Evolutionary conservation across 2,113 vertebrate species (phyloP).

Genomic region (Copsychus sechellarum): DNA sequence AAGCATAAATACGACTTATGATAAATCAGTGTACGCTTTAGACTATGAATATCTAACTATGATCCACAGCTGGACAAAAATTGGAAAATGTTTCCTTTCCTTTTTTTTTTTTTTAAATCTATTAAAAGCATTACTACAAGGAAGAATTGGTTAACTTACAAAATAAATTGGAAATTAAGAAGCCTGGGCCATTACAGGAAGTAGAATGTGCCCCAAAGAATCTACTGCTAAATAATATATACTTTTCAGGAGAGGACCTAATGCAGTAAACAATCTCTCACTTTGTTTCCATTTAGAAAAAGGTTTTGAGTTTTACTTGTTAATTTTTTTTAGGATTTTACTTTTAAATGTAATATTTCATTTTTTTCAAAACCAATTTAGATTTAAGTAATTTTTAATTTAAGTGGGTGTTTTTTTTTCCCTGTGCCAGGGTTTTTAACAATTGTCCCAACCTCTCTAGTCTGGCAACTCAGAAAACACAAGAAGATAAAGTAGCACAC

Average conservation of each 20-base stretch:
- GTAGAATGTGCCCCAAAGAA: not conserved
- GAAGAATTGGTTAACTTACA: not conserved
- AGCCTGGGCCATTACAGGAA: not conserved
- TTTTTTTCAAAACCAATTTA: not conserved
- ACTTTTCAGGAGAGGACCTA: not conserved
- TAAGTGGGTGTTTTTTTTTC: not conserved
- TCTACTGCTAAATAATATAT: not conserved
- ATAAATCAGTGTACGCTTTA: not conserved
- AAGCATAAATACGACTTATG: not conserved
- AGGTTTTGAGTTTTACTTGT: not conserved
- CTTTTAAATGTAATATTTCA: not conserved
- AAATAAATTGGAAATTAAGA: not conserved
- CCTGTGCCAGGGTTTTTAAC: not conserved
- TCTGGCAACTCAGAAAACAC: not conserved
- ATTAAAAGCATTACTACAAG: not conserved
- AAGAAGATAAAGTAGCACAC: not conserved
- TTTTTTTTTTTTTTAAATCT: not conserved
- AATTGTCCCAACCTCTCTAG: not conserved
- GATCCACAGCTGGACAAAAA: not conserved
- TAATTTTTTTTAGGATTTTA: not conserved
- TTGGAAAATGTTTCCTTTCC: rapidly evolving
- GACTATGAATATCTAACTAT: not conserved
- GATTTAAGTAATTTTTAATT: not conserved
- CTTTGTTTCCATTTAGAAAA: not conserved
- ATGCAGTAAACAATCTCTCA: not conserved